Evolutionary conservation across 30 jellyfish, hydroid and myxozoan genomes (phyloP).

Genomic region (Chironex yamaguchii): DNA sequence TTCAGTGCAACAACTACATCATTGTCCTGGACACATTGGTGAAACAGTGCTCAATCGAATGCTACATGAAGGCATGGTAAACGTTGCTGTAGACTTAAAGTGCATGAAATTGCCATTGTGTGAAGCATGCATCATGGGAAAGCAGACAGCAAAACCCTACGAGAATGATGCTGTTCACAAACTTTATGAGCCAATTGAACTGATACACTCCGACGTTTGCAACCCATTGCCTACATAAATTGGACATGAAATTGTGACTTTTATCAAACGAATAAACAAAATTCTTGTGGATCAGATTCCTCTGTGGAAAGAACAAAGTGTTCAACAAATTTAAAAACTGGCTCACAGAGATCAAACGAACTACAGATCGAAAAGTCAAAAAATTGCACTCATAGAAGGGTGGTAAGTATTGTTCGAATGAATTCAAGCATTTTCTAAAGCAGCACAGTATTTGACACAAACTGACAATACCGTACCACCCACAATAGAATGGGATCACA

Average conservation of each 20-base stretch:
- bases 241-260: not conserved
- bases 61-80: not conserved
- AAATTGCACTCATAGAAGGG: not conserved
- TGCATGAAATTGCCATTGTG: not conserved
- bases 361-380: slow-evolving; percentile 1
- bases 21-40: slow-evolving; percentile 3
- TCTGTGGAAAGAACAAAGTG: not conserved
- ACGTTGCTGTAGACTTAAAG: not conserved
- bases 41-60: not conserved
- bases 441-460: not conserved
- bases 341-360: not conserved
- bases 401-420: not conserved
- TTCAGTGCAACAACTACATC: not conserved
- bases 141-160: not conserved
- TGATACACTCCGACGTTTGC: slow-evolving; percentile 14
- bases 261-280: no score
- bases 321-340: not conserved
- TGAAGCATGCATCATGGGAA: slow-evolving; percentile 4
- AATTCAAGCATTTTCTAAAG: not conserved
- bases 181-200: not conserved
- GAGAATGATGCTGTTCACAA: not conserved
- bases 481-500: slow-evolving; percentile 2
- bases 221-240: not conserved
- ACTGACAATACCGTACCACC: not conserved
- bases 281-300: no score